Conservation (phyloP, 2,113 vertebrate species). For the Elephas maximus region DNA sequence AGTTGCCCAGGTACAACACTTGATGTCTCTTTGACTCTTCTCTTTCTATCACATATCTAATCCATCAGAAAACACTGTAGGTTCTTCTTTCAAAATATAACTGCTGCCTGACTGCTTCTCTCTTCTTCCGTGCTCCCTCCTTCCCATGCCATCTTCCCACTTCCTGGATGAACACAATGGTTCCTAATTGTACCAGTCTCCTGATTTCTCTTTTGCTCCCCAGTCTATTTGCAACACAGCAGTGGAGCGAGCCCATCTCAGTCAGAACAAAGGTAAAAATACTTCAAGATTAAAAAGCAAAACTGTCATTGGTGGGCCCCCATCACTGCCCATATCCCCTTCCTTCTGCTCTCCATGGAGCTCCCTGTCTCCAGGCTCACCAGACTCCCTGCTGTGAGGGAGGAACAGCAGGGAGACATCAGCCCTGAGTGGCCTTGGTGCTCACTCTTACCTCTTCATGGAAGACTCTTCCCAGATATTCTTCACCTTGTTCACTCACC, state of each 20-base stretch:
- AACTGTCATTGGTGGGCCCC: background rate
- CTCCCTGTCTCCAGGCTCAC: background rate
- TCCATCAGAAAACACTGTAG: background rate
- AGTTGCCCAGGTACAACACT: background rate
- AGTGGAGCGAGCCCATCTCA: background rate
- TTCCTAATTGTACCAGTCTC: too few species aligned
- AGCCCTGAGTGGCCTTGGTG: rapidly evolving
- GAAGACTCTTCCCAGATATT: background rate
- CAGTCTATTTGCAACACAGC: background rate
- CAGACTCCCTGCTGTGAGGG: too few species aligned
- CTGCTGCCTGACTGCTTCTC: background rate
- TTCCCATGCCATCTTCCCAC: too few species aligned
- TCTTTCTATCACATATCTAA: background rate
- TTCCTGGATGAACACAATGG: background rate
- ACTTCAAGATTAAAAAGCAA: background rate
- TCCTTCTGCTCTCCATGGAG: background rate
- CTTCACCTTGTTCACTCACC: background rate
- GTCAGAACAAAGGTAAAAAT: background rate
- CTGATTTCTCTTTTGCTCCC: too few species aligned
- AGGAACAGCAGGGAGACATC: background rate
- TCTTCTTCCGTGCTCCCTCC: background rate
- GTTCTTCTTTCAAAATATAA: background rate
- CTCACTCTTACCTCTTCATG: background rate
- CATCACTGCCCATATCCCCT: background rate
- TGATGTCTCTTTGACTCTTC: background rate